Evolutionary conservation across 2,888 invertebrate genomes (phyloP), one percentile per base, ranked within the genome.

Genomic region (Holacanthella duospinosa): DNA sequence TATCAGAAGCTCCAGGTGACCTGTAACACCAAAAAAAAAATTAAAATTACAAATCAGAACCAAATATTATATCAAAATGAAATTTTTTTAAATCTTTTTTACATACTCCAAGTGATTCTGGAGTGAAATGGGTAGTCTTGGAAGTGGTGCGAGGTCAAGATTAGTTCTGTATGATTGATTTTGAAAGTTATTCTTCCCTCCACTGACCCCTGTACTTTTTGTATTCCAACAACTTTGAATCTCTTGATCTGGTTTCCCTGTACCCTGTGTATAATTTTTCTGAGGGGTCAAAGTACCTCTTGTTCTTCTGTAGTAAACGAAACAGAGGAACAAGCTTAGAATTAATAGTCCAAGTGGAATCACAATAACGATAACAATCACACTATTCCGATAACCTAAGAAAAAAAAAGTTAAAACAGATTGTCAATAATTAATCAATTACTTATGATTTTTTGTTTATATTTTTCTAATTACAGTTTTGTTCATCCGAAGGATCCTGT

Each of bases 401-500:
- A 56, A 29, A 48, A 43, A 29, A 43, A 43, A 36, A n/a, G 4
- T 54, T n/a, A n/a, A n/a, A n/a, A n/a, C n/a, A n/a, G n/a, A n/a
- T n/a, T n/a, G n/a, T 26, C n/a, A 58, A n/a, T 26, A 29, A 21
- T 28, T 58, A n/a, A 55, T 28, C 26, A 26, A n/a, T 25, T 27
- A 24, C 24, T 19, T n/a, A 44, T 43, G 12, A 43, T 24, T 27
- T 24, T 9, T 24, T 19, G 19, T 27, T 56, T 19, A 25, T 26
- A 61, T 29, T 29, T 29, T n/a, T 29, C 21, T 43, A 59, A 73
- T 65, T 69, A 76, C 77, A 77, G 66, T 73, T 71, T 36, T 74
- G 74, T 67, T 77, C 77, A 66, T 77, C 78, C 26, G 75, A 75
- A 44, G 75, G 73, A 65, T 79, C 78, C 9, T 74, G 74, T 60